These are phyloP conservation scores for Rhingia campestris DNA, from an alignment of 2,888 invertebrate species.

Conservation along the genomic window DNA sequence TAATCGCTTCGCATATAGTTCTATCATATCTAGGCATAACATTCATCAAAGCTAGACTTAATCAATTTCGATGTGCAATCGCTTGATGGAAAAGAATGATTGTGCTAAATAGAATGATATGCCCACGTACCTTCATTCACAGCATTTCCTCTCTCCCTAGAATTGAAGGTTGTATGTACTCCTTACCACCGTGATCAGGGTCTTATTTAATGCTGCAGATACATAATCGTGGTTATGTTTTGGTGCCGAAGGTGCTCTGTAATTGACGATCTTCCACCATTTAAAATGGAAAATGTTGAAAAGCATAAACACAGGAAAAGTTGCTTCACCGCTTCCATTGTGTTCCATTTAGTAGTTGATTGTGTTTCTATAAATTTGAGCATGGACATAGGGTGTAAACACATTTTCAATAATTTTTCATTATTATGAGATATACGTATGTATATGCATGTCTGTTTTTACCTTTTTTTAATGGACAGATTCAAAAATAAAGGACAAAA, in stretches of 20 bases:
- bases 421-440: too few species aligned
- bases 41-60: slow-evolving; percentile 16
- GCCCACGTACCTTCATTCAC: slow-evolving; percentile 73
- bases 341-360: slow-evolving; percentile 6
- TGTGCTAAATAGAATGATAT: slow-evolving; percentile 75
- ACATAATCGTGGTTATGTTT: slow-evolving; percentile 3
- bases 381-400: too few species aligned
- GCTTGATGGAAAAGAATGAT: slow-evolving; percentile 75
- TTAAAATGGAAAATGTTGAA: slow-evolving; percentile 1
- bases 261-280: not conserved
- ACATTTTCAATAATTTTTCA: too few species aligned
- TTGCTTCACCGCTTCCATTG: not conserved
- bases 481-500: too few species aligned
- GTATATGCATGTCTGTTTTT: too few species aligned
- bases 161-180: slow-evolving; percentile 30
- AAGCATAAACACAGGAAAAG: slow-evolving; percentile 5
- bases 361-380: too few species aligned
- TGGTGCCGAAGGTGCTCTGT: slow-evolving; percentile 12
- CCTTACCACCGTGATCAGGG: slow-evolving; percentile 4
- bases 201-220: slow-evolving; percentile 3
- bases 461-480: too few species aligned
- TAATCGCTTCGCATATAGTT: slow-evolving; percentile 5
- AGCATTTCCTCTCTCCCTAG: slow-evolving; percentile 69
- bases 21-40: not conserved
- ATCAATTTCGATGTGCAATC: slow-evolving; percentile 73